phyloP scores from a whole-genome alignment of 30 jellyfish, hydroid and myxozoan species.

The Clytia hemisphaerica region DNA sequence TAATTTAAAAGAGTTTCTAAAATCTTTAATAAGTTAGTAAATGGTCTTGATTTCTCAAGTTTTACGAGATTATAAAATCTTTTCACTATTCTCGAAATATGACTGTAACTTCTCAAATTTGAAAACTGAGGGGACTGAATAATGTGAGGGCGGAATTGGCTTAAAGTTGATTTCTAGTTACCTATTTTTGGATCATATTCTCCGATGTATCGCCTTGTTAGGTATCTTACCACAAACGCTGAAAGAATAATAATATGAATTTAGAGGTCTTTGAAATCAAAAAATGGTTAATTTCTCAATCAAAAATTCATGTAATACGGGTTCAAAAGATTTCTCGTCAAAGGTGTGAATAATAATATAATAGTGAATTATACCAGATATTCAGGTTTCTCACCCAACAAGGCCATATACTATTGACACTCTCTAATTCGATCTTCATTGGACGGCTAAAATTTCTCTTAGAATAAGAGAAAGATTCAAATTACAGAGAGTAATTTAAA shows the following conservation, averaged over 20 bases:
- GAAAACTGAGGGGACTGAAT: background rate
- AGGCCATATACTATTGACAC: too few species aligned
- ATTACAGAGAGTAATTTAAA: too few species aligned
- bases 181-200: constrained; percentile 38
- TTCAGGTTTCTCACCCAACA: too few species aligned
- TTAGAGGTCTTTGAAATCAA: background rate
- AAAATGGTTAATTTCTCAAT: background rate
- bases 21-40: too few species aligned
- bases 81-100: too few species aligned
- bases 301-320: background rate
- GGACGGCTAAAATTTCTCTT: too few species aligned
- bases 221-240: constrained; percentile 34
- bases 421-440: too few species aligned
- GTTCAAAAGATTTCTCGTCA: background rate
- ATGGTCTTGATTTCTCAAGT: too few species aligned
- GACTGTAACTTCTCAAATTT: background rate
- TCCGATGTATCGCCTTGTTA: constrained; percentile 33
- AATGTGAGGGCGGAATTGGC: background rate
- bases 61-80: too few species aligned
- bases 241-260: background rate
- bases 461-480: too few species aligned
- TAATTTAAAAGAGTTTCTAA: too few species aligned
- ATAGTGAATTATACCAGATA: too few species aligned
- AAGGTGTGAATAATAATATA: background rate
- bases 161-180: background rate